Conservation (phyloP, 1,140 invertebrate genomes). For the Pantala flavescens region DNA sequence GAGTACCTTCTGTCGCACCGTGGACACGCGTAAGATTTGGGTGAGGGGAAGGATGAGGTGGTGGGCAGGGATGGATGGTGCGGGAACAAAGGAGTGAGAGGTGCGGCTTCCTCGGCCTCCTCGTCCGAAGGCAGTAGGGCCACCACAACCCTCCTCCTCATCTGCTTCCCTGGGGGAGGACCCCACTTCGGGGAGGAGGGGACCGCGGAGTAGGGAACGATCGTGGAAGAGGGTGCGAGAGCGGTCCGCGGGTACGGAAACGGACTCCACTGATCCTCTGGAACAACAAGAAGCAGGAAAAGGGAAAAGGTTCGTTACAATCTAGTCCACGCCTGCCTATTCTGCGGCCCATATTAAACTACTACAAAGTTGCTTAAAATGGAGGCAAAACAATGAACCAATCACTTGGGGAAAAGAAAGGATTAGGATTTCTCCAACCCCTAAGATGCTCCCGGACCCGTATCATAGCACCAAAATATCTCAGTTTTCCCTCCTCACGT, state of each 20-base stretch:
- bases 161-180: neutral
- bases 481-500: neutral
- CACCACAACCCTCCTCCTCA: neutral
- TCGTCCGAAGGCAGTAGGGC: neutral
- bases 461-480: neutral
- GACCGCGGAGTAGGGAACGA: neutral
- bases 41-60: neutral
- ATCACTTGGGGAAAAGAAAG: neutral
- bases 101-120: neutral
- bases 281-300: constrained; percentile 9
- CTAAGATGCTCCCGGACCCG: neutral
- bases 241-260: constrained; percentile 1
- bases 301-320: neutral
- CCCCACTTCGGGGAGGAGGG: neutral
- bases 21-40: constrained; percentile 31
- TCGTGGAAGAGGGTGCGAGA: neutral
- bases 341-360: neutral
- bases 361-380: neutral
- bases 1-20: constrained; percentile 37
- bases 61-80: neutral
- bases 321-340: constrained; percentile 2
- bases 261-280: neutral
- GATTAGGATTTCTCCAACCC: neutral
- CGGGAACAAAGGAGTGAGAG: neutral
- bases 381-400: neutral